phyloP scores from a whole-genome alignment of 2,797 vertebrate species.

The Myotis pilosus region DNA sequence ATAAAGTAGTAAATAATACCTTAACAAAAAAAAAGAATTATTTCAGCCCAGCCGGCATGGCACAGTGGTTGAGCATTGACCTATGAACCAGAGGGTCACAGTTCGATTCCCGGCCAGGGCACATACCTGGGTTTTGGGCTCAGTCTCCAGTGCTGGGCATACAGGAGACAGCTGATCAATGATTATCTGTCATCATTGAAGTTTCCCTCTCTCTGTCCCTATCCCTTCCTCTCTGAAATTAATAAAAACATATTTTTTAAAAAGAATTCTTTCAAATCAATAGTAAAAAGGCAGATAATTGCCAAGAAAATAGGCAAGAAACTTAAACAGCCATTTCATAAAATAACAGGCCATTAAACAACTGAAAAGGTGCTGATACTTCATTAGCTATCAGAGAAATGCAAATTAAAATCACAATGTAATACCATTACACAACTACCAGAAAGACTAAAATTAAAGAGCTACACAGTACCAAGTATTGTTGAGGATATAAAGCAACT shows the following conservation, averaged over 20 bases:
- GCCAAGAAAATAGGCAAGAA: neutral
- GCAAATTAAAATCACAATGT: neutral
- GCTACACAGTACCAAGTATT: neutral
- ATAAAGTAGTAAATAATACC: neutral
- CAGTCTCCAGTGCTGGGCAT: no score
- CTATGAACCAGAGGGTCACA: no score
- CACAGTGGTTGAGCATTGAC: no score
- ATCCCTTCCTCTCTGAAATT: no score
- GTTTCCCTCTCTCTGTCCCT: no score
- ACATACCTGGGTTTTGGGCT: no score
- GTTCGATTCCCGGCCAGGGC: no score
- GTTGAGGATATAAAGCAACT: neutral
- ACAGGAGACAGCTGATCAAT: no score
- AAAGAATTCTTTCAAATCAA: constrained; percentile 6
- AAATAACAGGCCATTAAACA: neutral
- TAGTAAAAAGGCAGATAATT: neutral
- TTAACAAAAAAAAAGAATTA: no score
- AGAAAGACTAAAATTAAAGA: neutral
- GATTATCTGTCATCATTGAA: no score
- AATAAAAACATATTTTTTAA: no score
- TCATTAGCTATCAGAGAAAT: constrained; percentile 4
- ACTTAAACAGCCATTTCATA: neutral
- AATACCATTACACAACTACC: neutral
- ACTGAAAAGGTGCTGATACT: neutral
- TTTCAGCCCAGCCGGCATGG: no score